Evolutionary conservation across 2,113 vertebrate genomes (phyloP).

Genomic region (Lepus americanus): DNA sequence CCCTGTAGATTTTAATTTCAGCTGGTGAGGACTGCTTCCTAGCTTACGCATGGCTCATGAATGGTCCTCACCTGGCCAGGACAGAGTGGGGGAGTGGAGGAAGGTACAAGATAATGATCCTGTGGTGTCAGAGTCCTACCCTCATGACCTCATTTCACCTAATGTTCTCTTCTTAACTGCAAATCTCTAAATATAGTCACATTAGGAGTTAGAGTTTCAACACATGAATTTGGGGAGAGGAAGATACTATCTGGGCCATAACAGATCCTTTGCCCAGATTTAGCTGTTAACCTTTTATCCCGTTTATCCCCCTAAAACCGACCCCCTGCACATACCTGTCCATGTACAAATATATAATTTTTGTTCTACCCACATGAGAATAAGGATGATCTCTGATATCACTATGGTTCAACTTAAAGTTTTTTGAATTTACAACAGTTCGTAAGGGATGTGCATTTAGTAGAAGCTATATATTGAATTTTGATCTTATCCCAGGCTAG

Average conservation of each 20-base stretch:
- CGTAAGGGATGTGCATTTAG: background rate
- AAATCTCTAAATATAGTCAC: background rate
- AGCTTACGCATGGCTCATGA: too few species aligned
- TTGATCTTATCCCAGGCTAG: background rate
- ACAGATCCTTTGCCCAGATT: background rate
- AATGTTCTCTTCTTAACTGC: background rate
- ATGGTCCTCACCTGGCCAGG: background rate
- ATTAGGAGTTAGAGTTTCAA: background rate
- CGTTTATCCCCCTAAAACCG: background rate
- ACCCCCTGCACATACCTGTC: too few species aligned
- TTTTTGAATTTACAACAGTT: too few species aligned
- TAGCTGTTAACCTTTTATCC: background rate
- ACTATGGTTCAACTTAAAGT: background rate
- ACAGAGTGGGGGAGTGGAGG: background rate
- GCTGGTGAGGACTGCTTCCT: background rate
- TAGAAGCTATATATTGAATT: background rate
- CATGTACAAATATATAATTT: background rate
- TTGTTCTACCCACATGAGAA: background rate
- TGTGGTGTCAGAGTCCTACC: background rate
- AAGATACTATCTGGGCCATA: background rate
- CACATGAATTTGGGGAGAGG: background rate
- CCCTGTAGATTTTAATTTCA: background rate
- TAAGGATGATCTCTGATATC: background rate
- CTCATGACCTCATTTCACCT: background rate
- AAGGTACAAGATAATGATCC: too few species aligned